Base-by-base conservation (phyloP, 1,140 invertebrate species). In the Procambarus clarkii region DNA sequence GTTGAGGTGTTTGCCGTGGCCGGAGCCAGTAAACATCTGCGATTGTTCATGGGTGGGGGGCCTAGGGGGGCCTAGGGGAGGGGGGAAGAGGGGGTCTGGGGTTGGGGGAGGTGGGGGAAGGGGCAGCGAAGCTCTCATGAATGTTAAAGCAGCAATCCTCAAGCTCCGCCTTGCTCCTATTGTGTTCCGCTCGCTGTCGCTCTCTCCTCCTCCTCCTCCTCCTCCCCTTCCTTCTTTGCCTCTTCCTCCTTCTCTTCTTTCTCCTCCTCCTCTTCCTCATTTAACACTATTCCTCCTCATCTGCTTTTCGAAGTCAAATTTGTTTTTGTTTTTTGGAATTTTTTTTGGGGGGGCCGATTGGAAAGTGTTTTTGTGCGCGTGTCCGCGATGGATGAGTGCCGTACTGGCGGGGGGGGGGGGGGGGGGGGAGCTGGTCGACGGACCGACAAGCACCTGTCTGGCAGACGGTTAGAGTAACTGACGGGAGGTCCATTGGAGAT, bases 111-210 rank as follows among this genome's bases (percentile, higher is more conserved):
- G 8, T 54, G 8, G 2, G 50, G 50, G 50, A 3, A 9, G 50
- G 50, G 50, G 50, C 50, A 0, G 50, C 2, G 34, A 34, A 54
- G 50, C 50, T 54, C 81, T 69, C 80, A 82, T 82, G 81, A 83
- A 83, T 83, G n/a, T 83, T 69, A 83, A 83, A 83, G 60, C 60
- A n/a, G 54, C 58, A 44, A 64, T 64, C 81, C 54, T 54, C 13
- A 58, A 44, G 18, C 81, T 60, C 5, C 54, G 60, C 15, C 54
- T n/a, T 21, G 50, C 60, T 45, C 54, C 54, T 69, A 83, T 83
- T 83, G 81, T 83, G 81, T 83, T 54, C 81, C 60, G 58, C 54
- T 24, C 18, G 58, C 81, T 46, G 58, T 34, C 69, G 8, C 13
- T 54, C 13, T 13, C 50, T 54, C 50, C 50, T 54, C 78, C 48